Base-by-base conservation (phyloP, 2,113 vertebrate genomes). In the Scortum barcoo region DNA sequence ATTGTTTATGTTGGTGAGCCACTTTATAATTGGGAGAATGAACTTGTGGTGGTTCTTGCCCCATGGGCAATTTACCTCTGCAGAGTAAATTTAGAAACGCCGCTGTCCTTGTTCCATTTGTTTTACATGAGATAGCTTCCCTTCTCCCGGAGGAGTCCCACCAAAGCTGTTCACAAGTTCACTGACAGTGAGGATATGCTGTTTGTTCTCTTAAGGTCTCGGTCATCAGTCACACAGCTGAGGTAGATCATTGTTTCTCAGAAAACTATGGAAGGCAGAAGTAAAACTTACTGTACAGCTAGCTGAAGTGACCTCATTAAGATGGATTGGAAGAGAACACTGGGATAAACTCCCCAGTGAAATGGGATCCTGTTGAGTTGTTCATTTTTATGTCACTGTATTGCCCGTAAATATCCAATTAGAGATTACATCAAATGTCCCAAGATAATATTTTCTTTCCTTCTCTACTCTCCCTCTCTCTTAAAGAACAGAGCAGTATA, bases 51-150 rank as follows among this genome's bases (percentile, higher is more conserved):
- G 28, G 57, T 24, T 61, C 63, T 30, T 16, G 80, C 54, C 84
- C 84, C 69, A 24, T 56, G 79, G 78, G 84, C 62, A 78, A 78
- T 84, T 89, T 89, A 75, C 83, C 75, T 86, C 78, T 72, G 42
- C 89, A 70, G 81, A 72, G 84, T 84, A 86, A 88, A 84, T 90
- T 78, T 78, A 89, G 62, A 88, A 84, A 75, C 1, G 17, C 74
- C 63, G 4, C 48, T 44, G 79, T 40, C 75, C 65, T 76, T 83
- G 76, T 89, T 83, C 75, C 70, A 83, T 92, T 90, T 91, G 48
- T 84, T 84, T 79, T 69, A 84, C 80, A 86, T 54, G 50, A 63
- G 78, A 83, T 76, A 85, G 81, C 81, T 83, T 88, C 68, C 72
- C 36, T n/a, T 40, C 12, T 81, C 88, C 72, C 80, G 6, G 11